Conservation (phyloP, 2,113 vertebrate species). For the Tragulus kanchil region DNA sequence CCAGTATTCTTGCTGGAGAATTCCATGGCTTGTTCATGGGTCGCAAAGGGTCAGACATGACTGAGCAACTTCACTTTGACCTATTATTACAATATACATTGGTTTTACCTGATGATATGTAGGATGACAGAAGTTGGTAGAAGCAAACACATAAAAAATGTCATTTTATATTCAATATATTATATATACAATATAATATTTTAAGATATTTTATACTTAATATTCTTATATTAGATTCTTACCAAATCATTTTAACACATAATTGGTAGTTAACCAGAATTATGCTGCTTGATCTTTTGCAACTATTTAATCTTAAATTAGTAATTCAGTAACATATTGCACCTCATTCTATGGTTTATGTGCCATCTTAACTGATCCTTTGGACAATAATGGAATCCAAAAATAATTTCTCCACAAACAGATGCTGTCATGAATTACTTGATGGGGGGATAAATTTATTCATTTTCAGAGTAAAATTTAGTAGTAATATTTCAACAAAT, state of each 20-base stretch:
- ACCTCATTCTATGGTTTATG: not conserved
- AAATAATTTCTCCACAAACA: not conserved
- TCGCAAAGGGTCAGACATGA: no score
- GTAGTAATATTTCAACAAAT: not conserved
- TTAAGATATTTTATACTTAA: not conserved
- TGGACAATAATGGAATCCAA: not conserved
- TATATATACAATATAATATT: not conserved
- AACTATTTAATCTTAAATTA: not conserved
- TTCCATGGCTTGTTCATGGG: not conserved
- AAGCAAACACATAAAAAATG: not conserved
- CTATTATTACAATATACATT: not conserved
- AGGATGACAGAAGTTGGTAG: not conserved
- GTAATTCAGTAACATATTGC: not conserved
- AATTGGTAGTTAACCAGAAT: not conserved
- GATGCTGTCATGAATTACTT: not conserved
- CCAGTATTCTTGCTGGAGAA: not conserved
- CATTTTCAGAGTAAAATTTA: not conserved
- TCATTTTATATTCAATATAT: not conserved
- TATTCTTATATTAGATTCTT: not conserved
- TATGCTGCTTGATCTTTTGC: not conserved
- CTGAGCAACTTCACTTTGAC: no score
- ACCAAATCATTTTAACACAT: not conserved
- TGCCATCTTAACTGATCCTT: not conserved
- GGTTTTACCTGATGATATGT: not conserved
- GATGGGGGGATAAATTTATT: not conserved